A percentile compares a stretch with the other conserved stretches of the same genome.
These are phyloP conservation scores for Poecile montanus DNA, from an alignment of 2,797 vertebrate genomes.

Conservation along the genomic window DNA sequence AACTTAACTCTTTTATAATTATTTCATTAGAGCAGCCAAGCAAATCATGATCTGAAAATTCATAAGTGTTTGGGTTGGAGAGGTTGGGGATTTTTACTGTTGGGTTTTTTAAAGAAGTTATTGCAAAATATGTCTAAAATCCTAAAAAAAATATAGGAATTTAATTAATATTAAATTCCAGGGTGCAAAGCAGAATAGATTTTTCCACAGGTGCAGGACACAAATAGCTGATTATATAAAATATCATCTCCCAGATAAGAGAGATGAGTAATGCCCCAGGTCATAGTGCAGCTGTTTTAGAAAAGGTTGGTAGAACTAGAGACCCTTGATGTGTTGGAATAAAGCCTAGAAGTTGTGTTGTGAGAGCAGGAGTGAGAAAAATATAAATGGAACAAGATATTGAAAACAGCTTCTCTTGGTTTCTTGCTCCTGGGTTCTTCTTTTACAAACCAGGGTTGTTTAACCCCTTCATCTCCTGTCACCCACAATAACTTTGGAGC, in stretches of 20 bases:
- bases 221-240: conserved; percentile 17
- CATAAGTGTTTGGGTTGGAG: not conserved
- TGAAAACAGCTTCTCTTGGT: not conserved
- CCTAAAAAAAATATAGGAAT: not conserved
- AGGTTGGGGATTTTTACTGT: accelerated
- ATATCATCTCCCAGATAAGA: not conserved
- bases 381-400: not conserved
- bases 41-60: not conserved
- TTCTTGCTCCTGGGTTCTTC: not conserved
- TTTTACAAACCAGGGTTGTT: not conserved
- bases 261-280: conserved; percentile 9
- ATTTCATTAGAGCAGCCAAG: not conserved
- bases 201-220: not conserved
- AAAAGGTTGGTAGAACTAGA: not conserved
- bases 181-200: not conserved
- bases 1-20: not conserved
- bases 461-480: not conserved
- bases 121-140: not conserved
- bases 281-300: not conserved
- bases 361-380: conserved; percentile 16
- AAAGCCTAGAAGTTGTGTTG: not conserved
- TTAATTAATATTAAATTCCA: not conserved
- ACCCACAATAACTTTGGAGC: not conserved
- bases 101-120: not conserved
- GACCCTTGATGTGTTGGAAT: not conserved